Evolutionary conservation across 2,888 invertebrate genomes (phyloP), one percentile per base, ranked within the genome.

Genomic region (Oscheius sp.): DNA sequence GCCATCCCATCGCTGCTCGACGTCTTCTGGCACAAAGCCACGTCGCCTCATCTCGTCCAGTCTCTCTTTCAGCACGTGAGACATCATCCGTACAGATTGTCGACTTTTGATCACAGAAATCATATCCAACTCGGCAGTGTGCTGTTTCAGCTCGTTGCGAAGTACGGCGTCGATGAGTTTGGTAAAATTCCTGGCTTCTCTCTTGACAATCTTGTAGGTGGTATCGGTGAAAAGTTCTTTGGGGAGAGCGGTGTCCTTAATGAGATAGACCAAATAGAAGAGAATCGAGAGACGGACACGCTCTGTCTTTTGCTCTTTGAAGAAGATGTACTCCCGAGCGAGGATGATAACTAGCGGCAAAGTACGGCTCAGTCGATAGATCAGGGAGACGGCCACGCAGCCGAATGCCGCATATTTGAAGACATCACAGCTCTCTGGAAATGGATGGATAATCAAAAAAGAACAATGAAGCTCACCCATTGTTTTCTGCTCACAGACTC

Each of bases 41-140:
- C 46, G 46, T 0, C 59, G 72, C 46, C 58, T 58, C 71, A 77
- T 61, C 18, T 70, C 69, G 23, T 74, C 63, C 21, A 77, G 63
- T 9, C 63, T 68, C 29, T 69, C 35, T 23, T 63, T 56, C 18
- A 77, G 59, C 7, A 55, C 29, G 53, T 68, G 56, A 0, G 76
- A 73, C 68, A 76, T 72, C 77, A 77, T 77, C 41, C 77, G 45
- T 6, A 76, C 70, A 0, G 73, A 71, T 27, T 77, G 77, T 3
- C 77, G 69, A 29, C 75, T 73, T 46, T 77, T 77, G 58, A 77
- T 77, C 0, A 73, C 73, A 2, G 75, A 55, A 41, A 77, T 41
- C 23, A 73, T 43, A 6, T 75, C 66, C 41, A 59, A 25, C 41
- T 63, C 70, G 9, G 52, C 52, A 2, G 25, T 41, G 45, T 76